Conservation (phyloP, 1,140 invertebrate species). For the Penaeus vannamei region DNA sequence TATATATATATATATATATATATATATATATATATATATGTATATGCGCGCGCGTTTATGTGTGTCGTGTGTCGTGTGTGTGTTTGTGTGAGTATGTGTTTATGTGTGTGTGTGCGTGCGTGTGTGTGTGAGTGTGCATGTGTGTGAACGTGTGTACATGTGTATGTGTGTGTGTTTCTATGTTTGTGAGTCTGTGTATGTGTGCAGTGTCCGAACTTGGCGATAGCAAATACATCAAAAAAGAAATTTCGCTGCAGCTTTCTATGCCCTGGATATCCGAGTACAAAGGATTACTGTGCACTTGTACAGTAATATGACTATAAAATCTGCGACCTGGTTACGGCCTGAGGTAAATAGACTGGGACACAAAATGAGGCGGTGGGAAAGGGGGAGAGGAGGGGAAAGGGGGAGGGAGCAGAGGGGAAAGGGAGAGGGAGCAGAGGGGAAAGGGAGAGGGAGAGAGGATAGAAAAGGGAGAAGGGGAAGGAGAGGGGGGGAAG, state of each 20-base stretch:
- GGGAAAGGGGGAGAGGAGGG: no score
- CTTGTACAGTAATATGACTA: no score
- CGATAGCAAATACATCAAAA: not conserved
- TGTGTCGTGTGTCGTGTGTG: conserved; percentile 29
- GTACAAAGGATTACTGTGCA: no score
- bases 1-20: conserved; percentile 21
- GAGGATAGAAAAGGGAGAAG: no score
- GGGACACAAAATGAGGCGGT: no score
- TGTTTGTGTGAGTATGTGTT: conserved; percentile 14
- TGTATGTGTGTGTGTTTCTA: not conserved
- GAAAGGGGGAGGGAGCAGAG: no score
- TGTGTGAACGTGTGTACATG: not conserved
- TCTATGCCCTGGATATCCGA: not conserved
- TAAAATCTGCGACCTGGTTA: no score
- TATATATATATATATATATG: conserved; percentile 29
- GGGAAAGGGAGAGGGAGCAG: no score
- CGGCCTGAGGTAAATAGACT: no score
- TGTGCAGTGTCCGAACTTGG: not conserved
- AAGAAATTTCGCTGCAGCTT: not conserved
- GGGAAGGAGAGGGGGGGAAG: no score
- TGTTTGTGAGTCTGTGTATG: conserved; percentile 1
- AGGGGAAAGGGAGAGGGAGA: no score
- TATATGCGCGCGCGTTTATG: not conserved
- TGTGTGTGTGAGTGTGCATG: not conserved
- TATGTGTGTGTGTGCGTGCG: conserved; percentile 24